Percentiles rank a stretch among this genome's conserved stretches.
phyloP scores from a whole-genome alignment of 2,888 invertebrate genomes.

The Antheraea assamensis region DNA sequence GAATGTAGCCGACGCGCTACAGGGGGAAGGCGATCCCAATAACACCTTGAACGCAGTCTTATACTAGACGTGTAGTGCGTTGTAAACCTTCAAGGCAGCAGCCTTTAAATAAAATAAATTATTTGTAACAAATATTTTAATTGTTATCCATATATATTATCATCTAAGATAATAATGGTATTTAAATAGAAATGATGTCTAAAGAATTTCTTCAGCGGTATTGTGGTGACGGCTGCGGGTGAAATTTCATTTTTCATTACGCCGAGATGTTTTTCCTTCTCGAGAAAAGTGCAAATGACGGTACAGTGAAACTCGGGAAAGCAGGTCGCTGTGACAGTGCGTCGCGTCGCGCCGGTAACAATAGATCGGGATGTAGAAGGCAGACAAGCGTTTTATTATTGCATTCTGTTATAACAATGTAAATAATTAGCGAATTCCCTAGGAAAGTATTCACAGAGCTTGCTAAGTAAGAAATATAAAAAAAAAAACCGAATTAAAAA shows the following conservation, averaged over 20 bases:
- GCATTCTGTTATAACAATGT: not conserved
- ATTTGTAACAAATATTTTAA: not conserved
- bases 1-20: no score
- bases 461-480: no score
- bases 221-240: constrained; percentile 45
- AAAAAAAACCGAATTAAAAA: no score
- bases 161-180: constrained; percentile 29
- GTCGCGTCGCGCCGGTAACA: constrained; percentile 33
- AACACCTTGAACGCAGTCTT: no score
- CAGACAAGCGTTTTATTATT: constrained; percentile 44
- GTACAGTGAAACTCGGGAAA: constrained; percentile 61
- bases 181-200: constrained; percentile 21
- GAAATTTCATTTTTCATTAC: constrained; percentile 77
- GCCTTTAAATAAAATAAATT: not conserved
- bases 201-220: constrained; percentile 15
- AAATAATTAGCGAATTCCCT: not conserved
- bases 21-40: no score
- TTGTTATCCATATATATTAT: constrained; percentile 29
- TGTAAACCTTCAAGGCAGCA: no score
- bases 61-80: no score
- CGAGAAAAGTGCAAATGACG: constrained; percentile 75
- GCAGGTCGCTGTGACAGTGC: constrained; percentile 51
- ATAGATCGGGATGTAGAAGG: constrained; percentile 31
- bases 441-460: no score
- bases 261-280: constrained; percentile 61